Percentiles rank a stretch among this genome's conserved stretches.
Evolutionary conservation across 23 tunicate species (phyloP).

Genomic region (Botrylloides violaceus): DNA sequence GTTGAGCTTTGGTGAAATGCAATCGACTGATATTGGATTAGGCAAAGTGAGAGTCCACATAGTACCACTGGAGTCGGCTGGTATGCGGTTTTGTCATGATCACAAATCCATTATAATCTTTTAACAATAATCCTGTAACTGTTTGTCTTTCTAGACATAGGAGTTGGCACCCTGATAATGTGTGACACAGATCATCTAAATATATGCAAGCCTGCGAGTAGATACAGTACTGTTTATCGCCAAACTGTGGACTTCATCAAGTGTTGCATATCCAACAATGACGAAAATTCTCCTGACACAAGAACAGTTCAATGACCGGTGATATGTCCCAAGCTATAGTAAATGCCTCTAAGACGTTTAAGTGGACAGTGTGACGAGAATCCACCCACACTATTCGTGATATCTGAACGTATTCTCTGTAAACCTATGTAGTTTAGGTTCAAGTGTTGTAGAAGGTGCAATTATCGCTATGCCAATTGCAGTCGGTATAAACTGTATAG

Average conservation of each 20-base stretch:
- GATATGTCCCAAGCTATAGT: too few species aligned
- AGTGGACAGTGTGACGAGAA: not conserved
- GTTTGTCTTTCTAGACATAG: conserved; percentile 56
- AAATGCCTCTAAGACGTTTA: too few species aligned
- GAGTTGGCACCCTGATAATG: conserved; percentile 53
- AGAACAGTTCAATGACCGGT: too few species aligned
- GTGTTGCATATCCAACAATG: conserved; percentile 27
- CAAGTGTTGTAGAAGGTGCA: too few species aligned
- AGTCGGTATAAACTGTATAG: too few species aligned
- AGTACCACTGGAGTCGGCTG: conserved; percentile 80
- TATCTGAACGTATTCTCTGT: too few species aligned
- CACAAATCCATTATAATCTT: too few species aligned
- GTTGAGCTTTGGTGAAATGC: conserved; percentile 69
- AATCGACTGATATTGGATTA: conserved; percentile 49
- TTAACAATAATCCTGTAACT: too few species aligned
- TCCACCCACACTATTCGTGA: not conserved
- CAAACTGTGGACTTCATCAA: conserved; percentile 47
- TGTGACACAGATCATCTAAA: conserved; percentile 62
- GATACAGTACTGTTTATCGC: conserved; percentile 54
- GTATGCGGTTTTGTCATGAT: conserved; percentile 22
- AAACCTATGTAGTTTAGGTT: too few species aligned
- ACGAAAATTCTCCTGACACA: too few species aligned
- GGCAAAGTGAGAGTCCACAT: conserved; percentile 52
- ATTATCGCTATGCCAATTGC: too few species aligned
- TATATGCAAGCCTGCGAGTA: conserved; percentile 63